Evolutionary conservation across 2,797 vertebrate species (phyloP), one percentile per base, ranked within the genome.

Genomic region (Hyperoplus lanceolatus): DNA sequence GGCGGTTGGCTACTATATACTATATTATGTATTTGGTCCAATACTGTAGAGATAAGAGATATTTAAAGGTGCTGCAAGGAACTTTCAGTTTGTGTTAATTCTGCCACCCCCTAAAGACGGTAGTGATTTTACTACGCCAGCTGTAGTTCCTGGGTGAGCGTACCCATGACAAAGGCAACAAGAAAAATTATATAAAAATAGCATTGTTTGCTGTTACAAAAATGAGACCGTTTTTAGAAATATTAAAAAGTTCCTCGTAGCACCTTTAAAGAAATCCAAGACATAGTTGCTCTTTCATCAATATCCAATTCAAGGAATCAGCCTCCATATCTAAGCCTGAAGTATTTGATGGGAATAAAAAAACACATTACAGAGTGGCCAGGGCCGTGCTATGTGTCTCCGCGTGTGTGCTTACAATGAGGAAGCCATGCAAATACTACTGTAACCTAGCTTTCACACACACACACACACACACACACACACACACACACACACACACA

Each of bases 351-450:
- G 7, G 15, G 5, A 39, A 46, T 45, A 8, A 73, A 74, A 79
- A 69, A 6, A 50, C 8, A 57, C 39, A 12, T 1, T 48, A 15
- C 55, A 14, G 39, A 41, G 29, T 1, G n/a, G 18, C 3, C 29
- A 13, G 0, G 13, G 38, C 38, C 7, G 10, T 4, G 41, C 21
- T n/a, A 12, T 50, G 54, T 61, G 70, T 59, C 73, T 53, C 14
- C 15, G 62, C 46, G 29, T 79, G 75, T 21, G 39, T 75, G 36
- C 70, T 81, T 59, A 53, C 59, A 39, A 38, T 0, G 41, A 60
- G 13, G 38, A 54, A 56, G 49, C 50, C 1, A 4, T 38, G 36
- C 21, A 61, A 65, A 56, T 58, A 70, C 12, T 48, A 5, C 39
- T 29, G 29, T n/a, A 50, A 10, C 10, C 41, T 12, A 39, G 15